A percentile compares a stretch with the other conserved stretches of the same genome.
phyloP scores from a whole-genome alignment of 2,888 invertebrate genomes.

The Drosophila nigricruria region DNA sequence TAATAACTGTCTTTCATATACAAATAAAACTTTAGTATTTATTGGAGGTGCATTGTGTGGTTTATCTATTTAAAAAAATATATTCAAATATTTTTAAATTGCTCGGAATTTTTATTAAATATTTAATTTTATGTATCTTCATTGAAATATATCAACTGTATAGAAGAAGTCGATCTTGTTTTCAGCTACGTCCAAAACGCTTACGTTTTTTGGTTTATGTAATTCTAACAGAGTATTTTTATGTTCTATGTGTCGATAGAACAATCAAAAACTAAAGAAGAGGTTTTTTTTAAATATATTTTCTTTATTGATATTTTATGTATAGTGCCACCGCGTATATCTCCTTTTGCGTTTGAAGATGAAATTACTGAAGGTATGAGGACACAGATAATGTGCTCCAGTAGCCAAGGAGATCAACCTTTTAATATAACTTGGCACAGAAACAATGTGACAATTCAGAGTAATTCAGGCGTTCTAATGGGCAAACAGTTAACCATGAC shows the following conservation, averaged over 20 bases:
- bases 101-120: background rate
- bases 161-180: too few relatives aligned
- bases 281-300: slow-evolving; percentile 6
- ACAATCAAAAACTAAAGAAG: background rate
- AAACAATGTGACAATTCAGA: slow-evolving; percentile 85
- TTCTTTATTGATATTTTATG: slow-evolving; percentile 34
- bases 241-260: slow-evolving; percentile 2
- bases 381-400: slow-evolving; percentile 89
- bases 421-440: slow-evolving; percentile 87
- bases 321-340: slow-evolving; percentile 92
- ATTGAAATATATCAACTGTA: background rate
- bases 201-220: background rate
- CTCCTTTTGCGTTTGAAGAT: slow-evolving; percentile 92
- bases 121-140: background rate
- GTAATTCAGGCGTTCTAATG: slow-evolving; percentile 31
- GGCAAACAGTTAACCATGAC: slow-evolving; percentile 46
- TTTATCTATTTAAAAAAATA: background rate
- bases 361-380: slow-evolving; percentile 92
- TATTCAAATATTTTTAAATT: background rate
- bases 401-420: slow-evolving; percentile 87
- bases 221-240: background rate
- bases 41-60: background rate
- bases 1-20: background rate
- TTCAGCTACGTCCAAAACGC: background rate
- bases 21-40: background rate